Conservation (phyloP, 2,113 vertebrate genomes). For the Notarius quadriscutis region DNA sequence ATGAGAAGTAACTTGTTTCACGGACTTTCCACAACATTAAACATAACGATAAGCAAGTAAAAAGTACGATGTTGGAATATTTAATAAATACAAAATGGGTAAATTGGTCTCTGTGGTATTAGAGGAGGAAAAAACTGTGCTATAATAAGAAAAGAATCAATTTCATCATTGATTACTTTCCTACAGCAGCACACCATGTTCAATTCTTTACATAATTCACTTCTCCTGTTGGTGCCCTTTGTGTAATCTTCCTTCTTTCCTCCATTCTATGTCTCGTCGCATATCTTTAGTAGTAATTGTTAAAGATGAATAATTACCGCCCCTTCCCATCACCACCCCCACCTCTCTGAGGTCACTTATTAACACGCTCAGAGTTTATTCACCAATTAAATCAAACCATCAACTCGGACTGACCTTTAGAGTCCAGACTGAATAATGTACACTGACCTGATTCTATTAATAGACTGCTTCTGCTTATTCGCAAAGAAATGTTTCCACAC, state of each 20-base stretch:
- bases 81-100: background rate
- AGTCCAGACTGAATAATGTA: background rate
- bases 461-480: background rate
- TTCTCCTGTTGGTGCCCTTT: too few relatives aligned
- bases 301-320: slow-evolving; percentile 1
- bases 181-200: too few relatives aligned
- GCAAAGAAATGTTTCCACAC: background rate
- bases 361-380: slow-evolving; percentile 16
- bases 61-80: background rate
- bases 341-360: slow-evolving; percentile 19
- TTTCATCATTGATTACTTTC: background rate
- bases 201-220: background rate
- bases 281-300: background rate
- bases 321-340: background rate
- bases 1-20: background rate
- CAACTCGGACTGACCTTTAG: slow-evolving; percentile 2
- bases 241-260: too few relatives aligned
- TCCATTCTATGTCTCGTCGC: background rate
- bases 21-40: background rate
- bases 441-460: background rate
- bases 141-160: background rate
- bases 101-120: background rate
- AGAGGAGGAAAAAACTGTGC: background rate
- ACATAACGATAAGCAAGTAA: background rate
- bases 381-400: slow-evolving; percentile 11